These are phyloP conservation scores for Vollenhovia emeryi DNA, from an alignment of 1,140 invertebrate species.

Conservation along the genomic window DNA sequence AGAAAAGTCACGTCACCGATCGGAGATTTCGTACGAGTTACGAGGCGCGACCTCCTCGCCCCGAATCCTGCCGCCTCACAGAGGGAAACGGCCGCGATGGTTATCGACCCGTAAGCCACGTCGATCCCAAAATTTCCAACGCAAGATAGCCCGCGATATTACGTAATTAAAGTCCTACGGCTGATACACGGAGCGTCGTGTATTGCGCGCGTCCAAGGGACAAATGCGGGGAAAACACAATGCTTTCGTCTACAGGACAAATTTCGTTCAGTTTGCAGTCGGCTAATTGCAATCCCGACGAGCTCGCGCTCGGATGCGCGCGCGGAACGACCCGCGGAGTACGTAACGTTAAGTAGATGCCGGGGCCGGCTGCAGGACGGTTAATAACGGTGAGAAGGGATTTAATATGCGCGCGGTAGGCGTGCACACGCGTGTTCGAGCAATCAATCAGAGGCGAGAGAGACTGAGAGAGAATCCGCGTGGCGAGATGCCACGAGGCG, in stretches of 20 bases:
- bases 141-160: no score
- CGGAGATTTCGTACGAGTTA: conserved; percentile 45
- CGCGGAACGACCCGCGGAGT: conserved; percentile 23
- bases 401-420: conserved; percentile 69
- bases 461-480: background rate
- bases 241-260: background rate
- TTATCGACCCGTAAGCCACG: conserved; percentile 19
- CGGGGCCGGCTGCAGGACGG: conserved; percentile 35
- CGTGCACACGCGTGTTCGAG: conserved; percentile 58
- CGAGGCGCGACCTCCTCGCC: conserved; percentile 27
- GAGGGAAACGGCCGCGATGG: conserved; percentile 10
- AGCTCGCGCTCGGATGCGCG: conserved; percentile 26
- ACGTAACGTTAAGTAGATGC: conserved; percentile 67
- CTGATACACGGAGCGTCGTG: conserved; percentile 40
- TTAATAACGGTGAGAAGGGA: conserved; percentile 70
- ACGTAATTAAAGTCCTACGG: background rate
- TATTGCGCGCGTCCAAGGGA: conserved; percentile 37
- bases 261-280: conserved; percentile 1
- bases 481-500: conserved; percentile 37
- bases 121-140: no score
- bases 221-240: background rate
- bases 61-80: conserved; percentile 26
- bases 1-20: conserved; percentile 12
- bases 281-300: conserved; percentile 51
- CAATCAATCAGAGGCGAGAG: conserved; percentile 65